phyloP scores from a whole-genome alignment of 2,113 vertebrate genomes.

The Uria aalge region DNA sequence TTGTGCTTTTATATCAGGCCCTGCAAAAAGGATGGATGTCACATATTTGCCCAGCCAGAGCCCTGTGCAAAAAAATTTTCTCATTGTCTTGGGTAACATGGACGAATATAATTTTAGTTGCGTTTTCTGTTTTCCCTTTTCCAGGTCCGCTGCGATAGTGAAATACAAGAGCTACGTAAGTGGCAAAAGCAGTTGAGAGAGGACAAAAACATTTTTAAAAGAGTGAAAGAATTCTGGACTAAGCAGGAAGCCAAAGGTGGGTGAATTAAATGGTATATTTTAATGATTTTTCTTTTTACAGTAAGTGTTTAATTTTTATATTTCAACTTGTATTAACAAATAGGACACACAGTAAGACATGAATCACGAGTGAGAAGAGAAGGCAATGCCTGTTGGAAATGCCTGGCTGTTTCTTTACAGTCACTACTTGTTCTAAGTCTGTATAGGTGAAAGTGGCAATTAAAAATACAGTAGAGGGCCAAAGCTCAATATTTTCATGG shows the following conservation, averaged over 20 bases:
- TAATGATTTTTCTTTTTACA: neutral
- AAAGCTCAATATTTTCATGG: neutral
- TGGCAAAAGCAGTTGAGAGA: conserved; percentile 89
- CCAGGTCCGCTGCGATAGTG: conserved; percentile 81
- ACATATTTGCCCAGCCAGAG: neutral
- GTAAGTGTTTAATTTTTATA: neutral
- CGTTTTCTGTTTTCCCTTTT: neutral
- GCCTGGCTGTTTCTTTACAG: neutral
- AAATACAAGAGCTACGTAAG: conserved; percentile 88
- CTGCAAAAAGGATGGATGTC: neutral
- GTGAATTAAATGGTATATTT: neutral
- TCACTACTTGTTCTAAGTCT: neutral
- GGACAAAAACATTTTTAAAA: conserved; percentile 75
- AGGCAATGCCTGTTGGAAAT: neutral
- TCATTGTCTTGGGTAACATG: neutral
- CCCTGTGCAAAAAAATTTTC: neutral
- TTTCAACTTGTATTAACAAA: neutral
- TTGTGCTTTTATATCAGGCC: neutral
- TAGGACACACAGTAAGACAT: neutral
- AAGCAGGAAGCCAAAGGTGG: conserved; percentile 85
- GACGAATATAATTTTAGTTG: neutral
- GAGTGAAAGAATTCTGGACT: conserved; percentile 83
- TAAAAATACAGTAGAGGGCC: neutral
- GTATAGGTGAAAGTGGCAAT: neutral
- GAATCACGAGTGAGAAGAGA: neutral